Base-by-base conservation (phyloP, 2,888 invertebrate genomes). In the Orthonevra nobilis region DNA sequence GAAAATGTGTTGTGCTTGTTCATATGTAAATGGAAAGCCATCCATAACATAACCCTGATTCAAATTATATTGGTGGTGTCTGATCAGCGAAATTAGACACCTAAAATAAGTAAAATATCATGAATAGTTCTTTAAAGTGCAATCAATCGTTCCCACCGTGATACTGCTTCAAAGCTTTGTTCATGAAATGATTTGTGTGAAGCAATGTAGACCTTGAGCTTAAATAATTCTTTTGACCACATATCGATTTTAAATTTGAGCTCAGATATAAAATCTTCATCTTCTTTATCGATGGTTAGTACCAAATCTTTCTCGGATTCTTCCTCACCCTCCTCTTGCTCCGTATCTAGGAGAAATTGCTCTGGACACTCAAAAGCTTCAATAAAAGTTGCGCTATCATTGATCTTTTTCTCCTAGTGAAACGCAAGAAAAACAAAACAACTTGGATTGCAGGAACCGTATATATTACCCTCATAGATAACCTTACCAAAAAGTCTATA, bases 41-140 rank as follows among this genome's bases (percentile, higher is more conserved):
- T 83, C 82, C 3, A 83, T 40, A 3, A 83, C 38, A 28, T 83
- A 83, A 1, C 83, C 83, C 26, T 83, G 83, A 42, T 83, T 83
- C 3, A 68, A 40, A 38, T 75, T 70, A 19, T 56, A 83, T 1
- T 66, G 42, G 7, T 83, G 81, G 0, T 46, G 44, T 4, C 70
- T 64, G 1, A 83, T 36, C 0, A 79, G 44, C 36, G 15, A 30
- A 40, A 72, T 54, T 1, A 83, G n/a, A 36, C 81, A 83, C 2
- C 82, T 83, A 19, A 3, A 28, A 23, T 19, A 5, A 7, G 4
- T 26, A 26, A 38, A 4, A 3, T 2, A n/a, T n/a, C n/a, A 19
- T 6, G 5, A 40, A 19, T 9, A 1, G 12, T 44, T n/a, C n/a
- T n/a, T n/a, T 40, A n/a, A 9, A 38, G 1, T 19, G 1, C 2